Base-by-base conservation (phyloP, 2,113 vertebrate genomes). In the Pagrus major region DNA sequence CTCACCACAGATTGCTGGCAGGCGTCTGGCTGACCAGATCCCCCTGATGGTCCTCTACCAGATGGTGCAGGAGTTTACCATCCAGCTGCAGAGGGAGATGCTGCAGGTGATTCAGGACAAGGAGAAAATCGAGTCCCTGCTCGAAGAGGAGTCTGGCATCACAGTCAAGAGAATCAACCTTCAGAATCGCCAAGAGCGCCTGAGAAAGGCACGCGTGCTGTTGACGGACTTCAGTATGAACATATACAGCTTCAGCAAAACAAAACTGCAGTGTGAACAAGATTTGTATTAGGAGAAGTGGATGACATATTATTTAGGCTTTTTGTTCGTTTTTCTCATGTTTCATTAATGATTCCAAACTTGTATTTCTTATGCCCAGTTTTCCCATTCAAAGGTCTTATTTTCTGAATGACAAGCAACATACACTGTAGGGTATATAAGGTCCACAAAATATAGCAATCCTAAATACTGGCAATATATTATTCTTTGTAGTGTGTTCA, bases 1-100 rank as follows among this genome's bases (percentile, higher is more conserved):
- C 21, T 25, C 21, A 47, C 37, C 29, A 44, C 90, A 97, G 96
- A 95, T 93, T 83, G 91, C 90, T 18, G 86, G 84, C 12, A 91
- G 80, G 37, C 94, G 94, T 73, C 90, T 97, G 61, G 82, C 94
- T 41, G 95, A 93, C 44, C 96, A 97, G 79, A 81, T 97, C 73
- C 96, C 96, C 0, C 71, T 96, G 67, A 92, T 95, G 81, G 93
- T 97, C 76, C 92, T 94, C 63, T 96, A 93, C 87, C 90, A 84
- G 72, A 25, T 95, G 7, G 86, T 97, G 25, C 85, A 90, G 33
- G 93, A 94, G 33, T 92, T 84, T 0, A 92, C 93, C 1, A 39
- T 71, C 0, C 31, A 81, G 4, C 74, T 97, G 49, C 94, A 95
- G 78, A 94, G 85, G 9, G 37, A 80, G 58, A 94, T 96, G 95